Evolutionary conservation across 2,888 invertebrate genomes (phyloP), one percentile per base, ranked within the genome.

Genomic region (Fissipunctia ypsillon): DNA sequence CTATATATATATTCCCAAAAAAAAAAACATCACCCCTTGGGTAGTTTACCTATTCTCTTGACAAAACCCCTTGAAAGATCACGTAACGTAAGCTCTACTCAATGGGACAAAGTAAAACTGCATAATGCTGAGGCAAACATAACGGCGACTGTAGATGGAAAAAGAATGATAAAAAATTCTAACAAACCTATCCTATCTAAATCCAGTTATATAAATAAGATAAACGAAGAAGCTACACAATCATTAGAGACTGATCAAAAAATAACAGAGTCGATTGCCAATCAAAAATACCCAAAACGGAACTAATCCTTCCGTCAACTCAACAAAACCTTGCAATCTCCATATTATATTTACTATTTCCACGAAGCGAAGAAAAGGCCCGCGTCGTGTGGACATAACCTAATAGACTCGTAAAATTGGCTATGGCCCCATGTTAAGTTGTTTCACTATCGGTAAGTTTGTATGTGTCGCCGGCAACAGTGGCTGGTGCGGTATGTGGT

Each of bases 391-490:
- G 45, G 43, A 80, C 80, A 61, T 56, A 60, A 35, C 54, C 52
- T 79, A 81, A 86, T 83, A 70, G 74, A 82, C 69, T 81, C 76
- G 68, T 85, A 83, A 83, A 83, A 81, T 84, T 83, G 69, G 68
- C 78, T 22, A 31, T 66, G 69, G 77, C 59, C 48, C 35, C 45
- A 68, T 56, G 48, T 74, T 73, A 68, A 74, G 78, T 72, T 61
- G 81, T 76, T 75, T 50, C 59, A 56, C 43, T 78, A 73, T 76
- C 68, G 60, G 59, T 65, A 72, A 74, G 48, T 76, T 74, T 61
- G 70, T 76, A 77, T 78, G 67, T 69, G 76, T 72, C 68, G 76
- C 48, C 14, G 52, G 57, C 50, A 66, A 60, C 59, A 77, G 63
- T 59, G 50, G 38, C 57, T 25, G 56, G 45, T 52, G 22, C 48